Base-by-base conservation (phyloP, 2,113 vertebrate species). In the Sitta europaea region DNA sequence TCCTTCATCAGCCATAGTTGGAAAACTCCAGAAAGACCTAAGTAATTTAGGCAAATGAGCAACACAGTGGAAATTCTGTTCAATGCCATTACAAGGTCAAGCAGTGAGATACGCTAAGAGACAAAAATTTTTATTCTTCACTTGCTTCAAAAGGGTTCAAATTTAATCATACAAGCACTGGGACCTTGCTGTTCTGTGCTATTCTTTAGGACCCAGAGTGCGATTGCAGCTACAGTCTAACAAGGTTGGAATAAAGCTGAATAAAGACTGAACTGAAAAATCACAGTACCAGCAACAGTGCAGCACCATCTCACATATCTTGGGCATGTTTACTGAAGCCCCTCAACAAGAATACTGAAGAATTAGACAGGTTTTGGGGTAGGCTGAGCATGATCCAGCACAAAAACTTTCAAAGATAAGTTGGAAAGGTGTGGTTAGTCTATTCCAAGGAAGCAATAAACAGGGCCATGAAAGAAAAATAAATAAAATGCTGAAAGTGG, bases 21-120 rank as follows among this genome's bases (percentile, higher is more conserved):
- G 58, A 82, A 86, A 91, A 93, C 22, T 83, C 85, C n/a, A 57
- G 66, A 72, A 36, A 74, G 19, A 83, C 42, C 33, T 2, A 42
- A 61, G 25, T 22, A 85, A 94, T 78, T 57, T 28, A 68, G 35
- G 62, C 22, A 92, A 88, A 58, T 4, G 3, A 25, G 33, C 21
- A 78, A 67, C 54, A 43, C 27, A 42, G 38, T 2, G 3, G 23
- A 90, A 94, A 86, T 38, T 19, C 22, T 57, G 7, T 72, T 89
- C 73, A 95, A 87, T 82, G 72, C 73, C 75, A 86, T 47, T 80
- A 51, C 71, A 92, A 79, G 51, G 73, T 94, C 58, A 95, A 85
- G 29, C 50, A 74, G 9, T 40, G 29, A 82, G 45, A 73, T 45
- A 76, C 0, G 0, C 21, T 27, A 40, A 42, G n/a, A 75, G 28